Base-by-base conservation (phyloP, 1,140 invertebrate species). In the Euwallacea similis region DNA sequence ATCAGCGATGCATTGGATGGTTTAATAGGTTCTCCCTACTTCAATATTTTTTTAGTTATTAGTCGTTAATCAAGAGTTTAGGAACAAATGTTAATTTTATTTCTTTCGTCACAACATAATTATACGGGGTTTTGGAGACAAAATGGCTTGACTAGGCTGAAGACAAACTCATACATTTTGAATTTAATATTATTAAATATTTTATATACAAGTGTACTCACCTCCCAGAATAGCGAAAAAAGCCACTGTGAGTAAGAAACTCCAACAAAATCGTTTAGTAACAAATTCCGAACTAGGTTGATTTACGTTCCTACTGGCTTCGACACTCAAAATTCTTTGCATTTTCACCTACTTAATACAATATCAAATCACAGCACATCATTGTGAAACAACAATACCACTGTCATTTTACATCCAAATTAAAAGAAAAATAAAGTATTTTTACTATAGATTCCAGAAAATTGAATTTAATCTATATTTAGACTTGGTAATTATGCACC, bases 261-360 rank as follows among this genome's bases (percentile, higher is more conserved):
- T 85, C 61, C 83, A 83, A 65, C 85, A 86, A 75, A 85, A 82
- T 15, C 84, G 79, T 75, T 85, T 86, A 7, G 84, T 85, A 3
- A 86, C 81, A 69, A 82, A 85, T 73, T 85, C 83, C 67, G 79
- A 83, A 0, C 56, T 73, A n/a, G 55, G 66, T 53, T 59, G 55
- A 64, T 68, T 64, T 15, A 44, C 59, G 13, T 55, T 67, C 13
- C 75, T 60, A 46, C 74, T 76, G 4, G 74, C 46, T 69, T 76
- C 69, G 9, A 75, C 72, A 58, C 75, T 76, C 42, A 76, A 60
- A 58, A 76, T 74, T 21, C 75, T 70, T 54, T 76, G 74, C 75
- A 76, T 76, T 67, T 74, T 72, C 6, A 66, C 7, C 6, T 62
- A 7, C 7, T 46, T 6, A 46, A 46, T 16, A 13, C n/a, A 61